Conservation (phyloP, 2,888 invertebrate genomes). For the Lithosia quadra region DNA sequence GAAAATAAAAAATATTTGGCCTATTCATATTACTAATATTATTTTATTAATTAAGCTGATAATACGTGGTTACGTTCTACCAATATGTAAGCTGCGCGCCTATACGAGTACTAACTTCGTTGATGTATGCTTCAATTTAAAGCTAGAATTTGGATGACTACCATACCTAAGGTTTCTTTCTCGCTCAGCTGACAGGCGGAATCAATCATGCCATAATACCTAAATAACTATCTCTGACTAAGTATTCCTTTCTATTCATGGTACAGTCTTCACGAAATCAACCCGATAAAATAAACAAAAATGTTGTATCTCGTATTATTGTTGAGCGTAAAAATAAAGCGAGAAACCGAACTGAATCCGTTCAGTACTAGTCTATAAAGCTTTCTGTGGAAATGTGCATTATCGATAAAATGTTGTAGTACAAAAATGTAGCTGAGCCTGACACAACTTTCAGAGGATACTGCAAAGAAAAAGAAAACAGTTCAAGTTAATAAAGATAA, state of each 20-base stretch:
- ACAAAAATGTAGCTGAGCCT: constrained; percentile 7
- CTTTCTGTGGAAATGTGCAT: constrained; percentile 14
- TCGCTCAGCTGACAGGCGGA: not conserved
- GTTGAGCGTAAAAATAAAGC: constrained; percentile 9
- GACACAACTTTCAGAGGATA: not conserved
- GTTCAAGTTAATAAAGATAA: constrained; percentile 1
- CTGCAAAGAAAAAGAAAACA: not conserved
- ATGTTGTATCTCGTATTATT: not conserved
- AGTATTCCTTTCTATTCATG: not conserved
- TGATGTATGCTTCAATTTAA: no score
- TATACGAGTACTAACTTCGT: no score
- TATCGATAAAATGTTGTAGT: constrained; percentile 15
- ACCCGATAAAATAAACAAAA: not conserved
- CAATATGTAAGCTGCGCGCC: no score
- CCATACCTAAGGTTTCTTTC: not conserved
- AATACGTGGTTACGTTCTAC: no score
- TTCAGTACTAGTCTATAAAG: constrained; percentile 11
- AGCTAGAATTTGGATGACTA: no score
- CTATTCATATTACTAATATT: no score
- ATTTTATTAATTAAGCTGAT: no score
- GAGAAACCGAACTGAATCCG: constrained; percentile 5
- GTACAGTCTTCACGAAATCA: not conserved
- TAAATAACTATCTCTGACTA: no score
- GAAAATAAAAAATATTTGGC: no score
- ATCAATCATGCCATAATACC: no score